Conservation (phyloP, 2,113 vertebrate genomes). For the Hypomesus transpacificus region DNA sequence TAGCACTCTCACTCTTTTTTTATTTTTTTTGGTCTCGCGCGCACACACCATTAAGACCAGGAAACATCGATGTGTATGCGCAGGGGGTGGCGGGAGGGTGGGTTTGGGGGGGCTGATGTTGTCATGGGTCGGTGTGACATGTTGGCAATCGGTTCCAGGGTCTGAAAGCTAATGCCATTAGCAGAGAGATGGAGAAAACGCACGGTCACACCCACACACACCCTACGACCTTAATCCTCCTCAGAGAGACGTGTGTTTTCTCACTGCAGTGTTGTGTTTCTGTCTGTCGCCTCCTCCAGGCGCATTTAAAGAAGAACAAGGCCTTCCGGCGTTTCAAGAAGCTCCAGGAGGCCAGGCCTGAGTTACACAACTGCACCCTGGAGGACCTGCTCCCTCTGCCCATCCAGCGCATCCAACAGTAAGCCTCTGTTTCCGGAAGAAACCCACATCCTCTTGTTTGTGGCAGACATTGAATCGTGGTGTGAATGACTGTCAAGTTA, state of each 20-base stretch:
- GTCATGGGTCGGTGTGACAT: conserved; percentile 6
- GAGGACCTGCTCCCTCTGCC: conserved; percentile 87
- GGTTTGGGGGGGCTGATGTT: background rate
- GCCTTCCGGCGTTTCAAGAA: conserved; percentile 83
- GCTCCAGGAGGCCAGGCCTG: conserved; percentile 86
- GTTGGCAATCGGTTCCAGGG: conserved; percentile 2
- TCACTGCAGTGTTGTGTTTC: background rate
- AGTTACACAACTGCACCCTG: conserved; percentile 76
- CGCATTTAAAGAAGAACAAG: conserved; percentile 83
- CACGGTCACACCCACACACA: background rate
- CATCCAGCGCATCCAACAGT: conserved; percentile 81
- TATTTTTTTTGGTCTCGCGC: too few relatives aligned
- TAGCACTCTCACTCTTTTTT: too few relatives aligned
- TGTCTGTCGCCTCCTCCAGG: conserved; percentile 56
- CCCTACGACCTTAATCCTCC: background rate
- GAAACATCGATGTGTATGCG: conserved; percentile 1
- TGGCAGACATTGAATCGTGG: conserved; percentile 1
- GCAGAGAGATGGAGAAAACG: background rate
- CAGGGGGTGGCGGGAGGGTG: background rate
- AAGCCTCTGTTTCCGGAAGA: conserved; percentile 49
- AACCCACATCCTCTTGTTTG: conserved; percentile 27
- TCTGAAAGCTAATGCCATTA: conserved; percentile 22
- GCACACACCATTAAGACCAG: conserved; percentile 1
- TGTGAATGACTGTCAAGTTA: background rate
- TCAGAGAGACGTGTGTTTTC: background rate